A percentile compares a stretch with the other conserved stretches of the same genome.
These are phyloP conservation scores for Henicopernis longicauda DNA, from an alignment of 2,113 vertebrate species.

Conservation along the genomic window DNA sequence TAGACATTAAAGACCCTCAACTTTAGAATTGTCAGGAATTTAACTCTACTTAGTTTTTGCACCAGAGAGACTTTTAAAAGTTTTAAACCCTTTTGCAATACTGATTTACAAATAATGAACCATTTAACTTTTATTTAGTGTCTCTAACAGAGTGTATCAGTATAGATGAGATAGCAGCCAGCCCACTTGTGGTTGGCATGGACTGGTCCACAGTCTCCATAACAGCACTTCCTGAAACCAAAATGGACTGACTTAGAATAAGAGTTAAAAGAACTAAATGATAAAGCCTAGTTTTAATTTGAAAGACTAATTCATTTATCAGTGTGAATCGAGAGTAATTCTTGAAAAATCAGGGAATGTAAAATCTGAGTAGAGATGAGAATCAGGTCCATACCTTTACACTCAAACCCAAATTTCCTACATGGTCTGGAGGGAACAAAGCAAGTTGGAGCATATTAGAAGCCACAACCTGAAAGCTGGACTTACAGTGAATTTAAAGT, in stretches of 20 bases:
- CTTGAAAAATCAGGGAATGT: not conserved
- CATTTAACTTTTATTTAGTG: not conserved
- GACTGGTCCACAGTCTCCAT: not conserved
- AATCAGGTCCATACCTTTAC: not conserved
- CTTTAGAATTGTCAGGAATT: not conserved
- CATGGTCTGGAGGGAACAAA: not conserved
- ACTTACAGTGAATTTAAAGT: not conserved
- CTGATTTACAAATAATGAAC: not conserved
- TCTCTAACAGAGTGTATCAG: not conserved
- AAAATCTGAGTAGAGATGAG: not conserved
- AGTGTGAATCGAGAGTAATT: not conserved
- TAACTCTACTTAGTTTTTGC: not conserved
- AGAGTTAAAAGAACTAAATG: not conserved
- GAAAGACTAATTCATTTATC: not conserved
- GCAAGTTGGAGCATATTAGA: not conserved
- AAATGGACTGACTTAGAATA: not conserved
- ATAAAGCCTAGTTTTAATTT: not conserved
- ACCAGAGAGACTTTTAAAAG: not conserved
- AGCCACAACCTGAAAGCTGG: not conserved
- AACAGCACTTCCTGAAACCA: not conserved
- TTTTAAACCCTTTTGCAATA: not conserved
- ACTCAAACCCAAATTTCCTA: not conserved
- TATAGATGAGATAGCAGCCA: not conserved
- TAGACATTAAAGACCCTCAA: not conserved
- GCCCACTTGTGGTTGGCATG: not conserved